These are phyloP conservation scores for Scarus forsteni DNA, from an alignment of 2,797 vertebrate species.

Conservation along the genomic window DNA sequence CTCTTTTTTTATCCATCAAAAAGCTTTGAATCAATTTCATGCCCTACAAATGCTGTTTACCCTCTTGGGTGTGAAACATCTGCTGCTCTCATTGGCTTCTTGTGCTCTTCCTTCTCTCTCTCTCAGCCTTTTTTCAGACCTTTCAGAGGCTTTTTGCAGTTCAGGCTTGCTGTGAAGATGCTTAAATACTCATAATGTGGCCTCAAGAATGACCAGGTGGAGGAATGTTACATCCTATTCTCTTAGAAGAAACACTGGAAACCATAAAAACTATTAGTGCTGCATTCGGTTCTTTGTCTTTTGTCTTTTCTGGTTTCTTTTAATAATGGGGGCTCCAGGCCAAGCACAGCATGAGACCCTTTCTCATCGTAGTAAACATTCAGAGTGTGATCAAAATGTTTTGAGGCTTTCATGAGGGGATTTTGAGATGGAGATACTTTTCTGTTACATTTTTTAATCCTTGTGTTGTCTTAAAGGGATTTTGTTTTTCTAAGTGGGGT, in stretches of 20 bases:
- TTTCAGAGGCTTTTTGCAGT: constrained; percentile 46
- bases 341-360: too few species aligned
- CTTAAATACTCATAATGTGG: constrained; percentile 48
- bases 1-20: constrained; percentile 68
- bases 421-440: too few species aligned
- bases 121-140: constrained; percentile 30
- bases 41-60: constrained; percentile 83
- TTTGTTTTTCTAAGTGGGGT: too few species aligned
- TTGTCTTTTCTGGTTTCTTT: background rate
- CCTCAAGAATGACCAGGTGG: constrained; percentile 19
- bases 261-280: constrained; percentile 13
- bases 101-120: constrained; percentile 32
- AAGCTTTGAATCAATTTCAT: constrained; percentile 81
- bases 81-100: constrained; percentile 63
- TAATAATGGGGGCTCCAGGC: too few species aligned
- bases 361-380: too few species aligned
- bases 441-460: too few species aligned
- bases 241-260: constrained; percentile 17
- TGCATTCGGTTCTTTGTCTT: constrained; percentile 23
- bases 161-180: constrained; percentile 35
- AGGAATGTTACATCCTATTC: constrained; percentile 30
- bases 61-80: constrained; percentile 80
- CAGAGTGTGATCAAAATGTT: too few species aligned
- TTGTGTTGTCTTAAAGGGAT: too few species aligned
- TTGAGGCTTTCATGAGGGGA: too few species aligned